Evolutionary conservation across 1,140 invertebrate species (phyloP).

Genomic region (Muscidifurax raptorellus): DNA sequence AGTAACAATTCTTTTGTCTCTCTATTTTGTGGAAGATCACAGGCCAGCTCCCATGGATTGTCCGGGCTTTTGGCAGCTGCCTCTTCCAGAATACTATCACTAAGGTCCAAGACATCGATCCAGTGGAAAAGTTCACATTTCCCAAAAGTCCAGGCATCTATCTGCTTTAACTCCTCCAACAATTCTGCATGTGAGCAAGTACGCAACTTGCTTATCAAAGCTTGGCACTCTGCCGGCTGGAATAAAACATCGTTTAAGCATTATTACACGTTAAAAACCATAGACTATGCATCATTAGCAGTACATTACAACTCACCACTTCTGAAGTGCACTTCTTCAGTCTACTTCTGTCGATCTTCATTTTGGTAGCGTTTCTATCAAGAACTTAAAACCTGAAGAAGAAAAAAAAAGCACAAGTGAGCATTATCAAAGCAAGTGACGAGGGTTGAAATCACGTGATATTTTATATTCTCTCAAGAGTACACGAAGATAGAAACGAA

Average conservation of each 20-base stretch:
- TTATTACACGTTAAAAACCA: background rate
- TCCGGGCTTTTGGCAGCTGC: conserved; percentile 81
- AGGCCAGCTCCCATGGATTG: conserved; percentile 86
- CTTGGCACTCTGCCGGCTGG: conserved; percentile 88
- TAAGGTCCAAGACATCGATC: conserved; percentile 91
- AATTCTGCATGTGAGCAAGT: conserved; percentile 84
- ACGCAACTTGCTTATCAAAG: conserved; percentile 86
- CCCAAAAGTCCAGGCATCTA: conserved; percentile 92
- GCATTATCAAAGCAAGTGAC: background rate
- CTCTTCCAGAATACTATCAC: conserved; percentile 88
- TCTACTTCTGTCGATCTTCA: conserved; percentile 92
- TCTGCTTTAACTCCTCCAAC: conserved; percentile 83
- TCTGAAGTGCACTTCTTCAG: conserved; percentile 92
- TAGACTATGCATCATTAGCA: background rate
- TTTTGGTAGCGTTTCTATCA: conserved; percentile 70
- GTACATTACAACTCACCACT: conserved; percentile 79
- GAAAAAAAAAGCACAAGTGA: background rate
- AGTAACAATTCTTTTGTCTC: conserved; percentile 85
- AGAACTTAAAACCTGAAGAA: conserved; percentile 45
- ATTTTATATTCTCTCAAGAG: conserved; percentile 11
- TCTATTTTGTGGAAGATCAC: conserved; percentile 83
- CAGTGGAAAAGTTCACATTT: conserved; percentile 95
- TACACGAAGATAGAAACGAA: background rate
- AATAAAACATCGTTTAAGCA: conserved; percentile 53
- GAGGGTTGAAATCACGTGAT: conserved; percentile 4